A percentile compares a stretch with the other conserved stretches of the same genome.
These are phyloP conservation scores for Propsilocerus akamusi DNA, from an alignment of 1,140 invertebrate genomes.

Conservation along the genomic window DNA sequence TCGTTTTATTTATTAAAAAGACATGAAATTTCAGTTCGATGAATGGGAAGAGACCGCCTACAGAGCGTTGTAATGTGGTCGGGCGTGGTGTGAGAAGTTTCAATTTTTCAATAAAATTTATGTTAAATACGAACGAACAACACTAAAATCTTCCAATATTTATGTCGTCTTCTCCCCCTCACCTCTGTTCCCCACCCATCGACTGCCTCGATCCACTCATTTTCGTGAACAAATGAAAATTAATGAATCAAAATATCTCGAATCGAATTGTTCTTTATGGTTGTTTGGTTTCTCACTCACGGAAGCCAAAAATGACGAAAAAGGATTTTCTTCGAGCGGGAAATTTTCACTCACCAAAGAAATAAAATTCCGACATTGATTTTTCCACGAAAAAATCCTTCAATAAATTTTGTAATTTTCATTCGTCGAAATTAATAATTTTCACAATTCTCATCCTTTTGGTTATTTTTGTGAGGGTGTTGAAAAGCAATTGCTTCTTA, in stretches of 20 bases:
- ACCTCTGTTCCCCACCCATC: too few relatives aligned
- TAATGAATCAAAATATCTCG: slow-evolving; percentile 1
- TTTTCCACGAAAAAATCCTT: background rate
- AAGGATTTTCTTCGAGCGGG: background rate
- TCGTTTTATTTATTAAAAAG: slow-evolving; percentile 4
- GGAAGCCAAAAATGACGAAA: background rate
- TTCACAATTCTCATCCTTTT: background rate
- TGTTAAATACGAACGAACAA: background rate
- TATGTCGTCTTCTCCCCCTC: too few relatives aligned
- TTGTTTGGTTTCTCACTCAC: slow-evolving; percentile 1
- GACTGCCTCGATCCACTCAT: too few relatives aligned
- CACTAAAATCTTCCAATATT: too few relatives aligned
- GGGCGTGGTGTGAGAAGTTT: background rate
- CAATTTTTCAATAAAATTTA: background rate
- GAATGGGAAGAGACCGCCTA: background rate
- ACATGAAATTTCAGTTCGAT: background rate
- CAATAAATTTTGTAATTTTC: background rate
- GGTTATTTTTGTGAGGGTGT: too few relatives aligned
- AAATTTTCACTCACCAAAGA: background rate
- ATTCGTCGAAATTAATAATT: too few relatives aligned
- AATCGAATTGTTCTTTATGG: slow-evolving; percentile 2
- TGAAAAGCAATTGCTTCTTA: background rate
- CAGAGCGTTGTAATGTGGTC: background rate
- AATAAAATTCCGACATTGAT: background rate
- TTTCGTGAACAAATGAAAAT: slow-evolving; percentile 1